Evolutionary conservation across 2,113 vertebrate species (phyloP).

Genomic region (Bubo bubo): DNA sequence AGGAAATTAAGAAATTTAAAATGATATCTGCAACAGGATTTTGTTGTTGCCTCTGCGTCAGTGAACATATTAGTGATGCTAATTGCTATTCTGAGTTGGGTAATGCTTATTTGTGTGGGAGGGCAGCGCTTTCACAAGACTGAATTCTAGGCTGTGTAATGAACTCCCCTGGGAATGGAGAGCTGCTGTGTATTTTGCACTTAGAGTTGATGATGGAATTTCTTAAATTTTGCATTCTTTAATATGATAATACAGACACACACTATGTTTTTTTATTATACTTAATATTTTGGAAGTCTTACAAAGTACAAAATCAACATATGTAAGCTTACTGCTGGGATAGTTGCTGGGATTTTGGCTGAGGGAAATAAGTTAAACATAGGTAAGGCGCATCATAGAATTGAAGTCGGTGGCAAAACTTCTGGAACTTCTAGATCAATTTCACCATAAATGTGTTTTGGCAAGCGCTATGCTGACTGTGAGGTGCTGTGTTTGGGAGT

Average conservation of each 20-base stretch:
- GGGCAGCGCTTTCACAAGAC: not conserved
- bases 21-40: not conserved
- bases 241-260: not conserved
- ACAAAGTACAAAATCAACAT: not conserved
- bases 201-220: not conserved
- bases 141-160: slow-evolving; percentile 1
- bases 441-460: not conserved
- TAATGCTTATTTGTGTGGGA: slow-evolving; percentile 37
- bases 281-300: not conserved
- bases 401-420: not conserved
- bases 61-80: not conserved
- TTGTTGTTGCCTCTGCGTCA: not conserved
- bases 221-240: slow-evolving; percentile 18
- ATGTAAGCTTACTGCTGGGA: not conserved
- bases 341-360: not conserved
- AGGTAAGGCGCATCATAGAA: not conserved
- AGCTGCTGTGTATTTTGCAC: not conserved
- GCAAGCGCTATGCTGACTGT: not conserved
- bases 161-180: slow-evolving; percentile 4
- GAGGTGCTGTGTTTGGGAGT: not conserved
- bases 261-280: not conserved
- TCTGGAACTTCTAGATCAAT: not conserved
- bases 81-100: not conserved
- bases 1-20: not conserved
- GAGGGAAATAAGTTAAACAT: not conserved